Conservation (phyloP, 2,797 vertebrate genomes). For the Sarcoramphus papa region DNA sequence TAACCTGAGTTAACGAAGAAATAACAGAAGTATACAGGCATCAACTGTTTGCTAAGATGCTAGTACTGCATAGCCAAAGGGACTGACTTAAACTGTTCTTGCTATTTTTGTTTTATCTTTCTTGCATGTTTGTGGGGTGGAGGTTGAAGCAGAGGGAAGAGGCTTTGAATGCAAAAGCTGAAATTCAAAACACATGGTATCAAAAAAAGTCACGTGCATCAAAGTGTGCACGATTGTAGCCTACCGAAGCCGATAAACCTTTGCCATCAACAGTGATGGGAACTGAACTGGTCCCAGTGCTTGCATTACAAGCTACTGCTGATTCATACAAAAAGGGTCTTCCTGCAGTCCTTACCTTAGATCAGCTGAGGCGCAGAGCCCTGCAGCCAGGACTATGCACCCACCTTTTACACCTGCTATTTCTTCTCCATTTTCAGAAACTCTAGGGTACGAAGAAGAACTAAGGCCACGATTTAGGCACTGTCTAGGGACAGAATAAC, state of each 20-base stretch:
- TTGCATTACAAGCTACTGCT: neutral
- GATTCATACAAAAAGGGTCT: neutral
- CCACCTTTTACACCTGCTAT: neutral
- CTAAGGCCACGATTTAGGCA: too few species aligned
- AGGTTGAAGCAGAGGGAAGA: neutral
- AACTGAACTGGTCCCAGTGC: neutral
- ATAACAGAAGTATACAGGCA: neutral
- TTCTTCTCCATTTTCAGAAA: neutral
- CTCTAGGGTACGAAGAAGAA: neutral
- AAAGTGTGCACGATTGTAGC: neutral
- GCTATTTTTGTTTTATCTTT: neutral
- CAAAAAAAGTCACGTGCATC: neutral
- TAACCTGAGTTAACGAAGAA: neutral
- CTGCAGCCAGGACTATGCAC: neutral
- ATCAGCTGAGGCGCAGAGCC: neutral
- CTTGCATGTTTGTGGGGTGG: neutral
- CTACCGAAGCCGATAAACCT: neutral
- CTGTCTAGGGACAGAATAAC: neutral
- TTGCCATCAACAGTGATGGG: neutral
- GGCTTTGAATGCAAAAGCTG: neutral
- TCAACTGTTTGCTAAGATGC: neutral
- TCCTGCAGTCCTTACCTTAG: fast-evolving
- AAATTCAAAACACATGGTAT: neutral
- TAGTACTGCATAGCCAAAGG: neutral
- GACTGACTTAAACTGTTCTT: neutral